phyloP scores from a whole-genome alignment of 2,797 vertebrate species.

The Etheostoma nigrum region DNA sequence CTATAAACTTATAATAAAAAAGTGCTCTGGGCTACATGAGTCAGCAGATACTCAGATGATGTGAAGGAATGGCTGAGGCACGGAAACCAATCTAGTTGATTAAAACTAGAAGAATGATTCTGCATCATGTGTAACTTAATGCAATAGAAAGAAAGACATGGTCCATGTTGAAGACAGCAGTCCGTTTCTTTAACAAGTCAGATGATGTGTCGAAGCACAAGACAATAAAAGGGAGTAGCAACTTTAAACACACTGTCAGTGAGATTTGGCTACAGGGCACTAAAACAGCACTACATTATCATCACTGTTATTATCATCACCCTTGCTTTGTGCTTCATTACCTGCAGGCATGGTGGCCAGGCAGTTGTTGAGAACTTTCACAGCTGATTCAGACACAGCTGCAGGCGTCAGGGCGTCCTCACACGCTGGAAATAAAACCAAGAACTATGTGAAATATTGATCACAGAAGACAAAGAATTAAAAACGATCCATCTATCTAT shows the following conservation, averaged over 20 bases:
- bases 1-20: not conserved
- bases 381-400: constrained; percentile 88
- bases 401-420: constrained; percentile 91
- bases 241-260: too few relatives aligned
- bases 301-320: too few relatives aligned
- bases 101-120: constrained; percentile 25
- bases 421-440: constrained; percentile 82
- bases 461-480: not conserved
- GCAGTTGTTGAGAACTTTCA: constrained; percentile 90
- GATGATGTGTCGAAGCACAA: too few relatives aligned
- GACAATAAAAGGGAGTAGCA: too few relatives aligned
- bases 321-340: constrained; percentile 67
- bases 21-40: constrained; percentile 1
- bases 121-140: constrained; percentile 5
- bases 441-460: not conserved
- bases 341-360: constrained; percentile 94
- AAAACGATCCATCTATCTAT: too few relatives aligned
- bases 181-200: not conserved
- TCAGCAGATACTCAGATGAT: constrained; percentile 45
- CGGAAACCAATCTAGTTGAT: constrained; percentile 17
- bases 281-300: too few relatives aligned
- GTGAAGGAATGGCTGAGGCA: constrained; percentile 20
- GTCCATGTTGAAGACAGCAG: not conserved
- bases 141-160: not conserved
- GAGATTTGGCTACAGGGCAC: too few relatives aligned